phyloP scores from a whole-genome alignment of 2,113 vertebrate species.

The Sphyrna mokarran region DNA sequence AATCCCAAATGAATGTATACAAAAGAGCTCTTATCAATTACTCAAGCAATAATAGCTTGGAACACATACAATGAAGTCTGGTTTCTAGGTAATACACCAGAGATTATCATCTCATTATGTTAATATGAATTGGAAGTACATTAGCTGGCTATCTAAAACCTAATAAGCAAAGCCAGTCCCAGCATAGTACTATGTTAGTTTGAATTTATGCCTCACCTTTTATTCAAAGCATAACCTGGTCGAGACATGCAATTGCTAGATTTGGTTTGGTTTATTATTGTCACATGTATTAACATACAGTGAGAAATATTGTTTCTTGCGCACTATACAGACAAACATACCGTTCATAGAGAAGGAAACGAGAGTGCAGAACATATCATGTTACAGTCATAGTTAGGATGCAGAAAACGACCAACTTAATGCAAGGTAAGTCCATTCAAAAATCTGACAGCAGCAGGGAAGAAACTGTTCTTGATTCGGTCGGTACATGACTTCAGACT shows the following conservation, averaged over 20 bases:
- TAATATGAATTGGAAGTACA: neutral
- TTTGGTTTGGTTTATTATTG: too few species aligned
- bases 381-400: too few species aligned
- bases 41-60: neutral
- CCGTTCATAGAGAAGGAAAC: too few species aligned
- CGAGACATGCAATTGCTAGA: neutral
- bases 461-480: too few species aligned
- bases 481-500: too few species aligned
- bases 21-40: conserved; percentile 11
- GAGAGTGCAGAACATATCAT: too few species aligned
- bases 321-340: too few species aligned
- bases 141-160: neutral
- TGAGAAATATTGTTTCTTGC: too few species aligned
- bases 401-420: too few species aligned
- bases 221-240: neutral
- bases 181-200: neutral
- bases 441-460: too few species aligned
- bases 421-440: too few species aligned
- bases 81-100: neutral
- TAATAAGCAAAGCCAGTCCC: neutral
- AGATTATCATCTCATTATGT: neutral
- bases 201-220: neutral
- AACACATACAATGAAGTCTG: neutral
- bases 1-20: neutral
- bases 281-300: too few species aligned